Conservation (phyloP, 2,113 vertebrate genomes). For the Alosa alosa region DNA sequence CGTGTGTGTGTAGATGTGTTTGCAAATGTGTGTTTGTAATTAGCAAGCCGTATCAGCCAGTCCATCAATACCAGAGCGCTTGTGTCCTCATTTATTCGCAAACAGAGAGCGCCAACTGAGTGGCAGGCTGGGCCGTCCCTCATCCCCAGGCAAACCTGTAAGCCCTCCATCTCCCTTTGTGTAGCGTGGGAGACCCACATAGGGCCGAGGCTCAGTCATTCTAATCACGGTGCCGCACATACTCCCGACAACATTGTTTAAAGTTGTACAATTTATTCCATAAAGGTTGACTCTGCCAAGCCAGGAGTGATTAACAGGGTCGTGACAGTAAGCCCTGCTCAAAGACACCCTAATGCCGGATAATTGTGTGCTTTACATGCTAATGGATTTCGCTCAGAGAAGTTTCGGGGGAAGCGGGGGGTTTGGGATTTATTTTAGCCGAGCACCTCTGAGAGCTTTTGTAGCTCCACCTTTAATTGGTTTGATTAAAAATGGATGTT, state of each 20-base stretch:
- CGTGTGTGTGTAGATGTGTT: background rate
- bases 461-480: slow-evolving; percentile 5
- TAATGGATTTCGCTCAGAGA: slow-evolving; percentile 28
- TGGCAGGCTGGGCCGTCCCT: background rate
- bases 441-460: background rate
- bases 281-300: slow-evolving; percentile 31
- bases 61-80: slow-evolving; percentile 33
- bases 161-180: background rate
- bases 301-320: slow-evolving; percentile 27
- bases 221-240: background rate
- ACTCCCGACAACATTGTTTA: slow-evolving; percentile 7
- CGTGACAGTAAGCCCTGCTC: slow-evolving; percentile 18
- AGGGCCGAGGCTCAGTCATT: background rate
- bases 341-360: slow-evolving; percentile 23
- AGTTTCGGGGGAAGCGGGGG: background rate
- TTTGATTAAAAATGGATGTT: slow-evolving; percentile 10
- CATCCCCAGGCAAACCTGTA: background rate
- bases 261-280: background rate
- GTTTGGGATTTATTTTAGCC: background rate
- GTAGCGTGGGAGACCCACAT: background rate
- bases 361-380: slow-evolving; percentile 17
- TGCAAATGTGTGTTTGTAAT: slow-evolving; percentile 10
- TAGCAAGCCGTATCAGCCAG: slow-evolving; percentile 25
- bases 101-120: background rate
- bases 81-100: slow-evolving; percentile 25